Evolutionary conservation across 2,888 invertebrate species (phyloP), one percentile per base, ranked within the genome.

Genomic region (Tridacna crocea): DNA sequence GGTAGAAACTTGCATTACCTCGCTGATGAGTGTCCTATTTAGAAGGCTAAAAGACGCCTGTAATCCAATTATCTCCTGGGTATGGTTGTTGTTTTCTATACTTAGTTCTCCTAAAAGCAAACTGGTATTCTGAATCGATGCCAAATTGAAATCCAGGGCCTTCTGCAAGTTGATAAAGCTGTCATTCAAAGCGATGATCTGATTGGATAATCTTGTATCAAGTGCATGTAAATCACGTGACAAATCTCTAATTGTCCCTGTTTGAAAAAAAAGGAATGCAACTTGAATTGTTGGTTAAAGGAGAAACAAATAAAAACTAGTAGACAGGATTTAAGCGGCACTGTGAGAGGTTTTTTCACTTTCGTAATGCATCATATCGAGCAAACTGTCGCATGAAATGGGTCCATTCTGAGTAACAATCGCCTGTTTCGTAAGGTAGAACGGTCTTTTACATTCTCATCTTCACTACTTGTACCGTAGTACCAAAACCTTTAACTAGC

Each of bases 161-260:
- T 11, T 51, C 24, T 26, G 48, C n/a, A 70, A 24, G 22, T 24
- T 47, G 6, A 51, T n/a, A 46, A 70, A 12, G 51, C 51, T 70
- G 0, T 0, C 22, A n/a, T 70, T 70, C 24, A 70, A 24, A 0
- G 51, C n/a, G 0, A 13, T 26, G 19, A 70, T 24, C 11, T 51
- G 24, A 22, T 47, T 51, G 22, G 70, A 36, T 15, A 70, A 24
- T 51, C 70, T 10, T 26, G 51, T 12, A 24, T 70, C 70, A 27
- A 70, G 47, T 26, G 51, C 24, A 2, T 15, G 70, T 24, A 70
- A 46, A 26, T 70, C 70, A 22, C 26, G 51, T 47, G 70, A 70
- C 48, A 70, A 51, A 22, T 51, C 48, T 11, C 4, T 22, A 4
- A 70, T 51, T 10, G 22, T 48, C 13, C 47, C 70, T 70, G 51